Conservation (phyloP, 1,140 invertebrate species). For the honey bee (Apis mellifera) region DNA sequence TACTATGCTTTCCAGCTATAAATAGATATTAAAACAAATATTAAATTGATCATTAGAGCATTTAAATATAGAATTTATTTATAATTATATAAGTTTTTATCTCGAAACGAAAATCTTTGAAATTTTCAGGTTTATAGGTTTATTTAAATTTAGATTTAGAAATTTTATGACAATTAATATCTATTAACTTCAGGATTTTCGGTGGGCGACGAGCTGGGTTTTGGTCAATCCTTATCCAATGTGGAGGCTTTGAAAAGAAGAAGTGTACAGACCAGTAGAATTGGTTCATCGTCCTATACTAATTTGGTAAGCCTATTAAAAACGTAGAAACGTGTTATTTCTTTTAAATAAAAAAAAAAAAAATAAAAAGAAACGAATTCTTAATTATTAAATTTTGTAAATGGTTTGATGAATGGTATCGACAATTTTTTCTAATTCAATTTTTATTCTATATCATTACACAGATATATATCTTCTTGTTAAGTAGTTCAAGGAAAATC, state of each 20-base stretch:
- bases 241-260: slow-evolving; percentile 86
- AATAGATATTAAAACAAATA: no score
- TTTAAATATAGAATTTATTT: no score
- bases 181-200: slow-evolving; percentile 86
- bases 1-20: no score
- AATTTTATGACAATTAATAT: background rate
- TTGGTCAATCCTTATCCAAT: slow-evolving; percentile 89
- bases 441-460: background rate
- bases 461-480: slow-evolving; percentile 2
- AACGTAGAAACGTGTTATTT: background rate
- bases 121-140: no score
- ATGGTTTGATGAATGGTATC: background rate
- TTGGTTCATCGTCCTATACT: slow-evolving; percentile 38
- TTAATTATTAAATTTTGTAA: background rate
- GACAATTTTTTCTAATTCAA: background rate
- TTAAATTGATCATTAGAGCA: no score
- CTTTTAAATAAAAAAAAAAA: no score
- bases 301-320: slow-evolving; percentile 35
- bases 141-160: no score
- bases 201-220: slow-evolving; percentile 91
- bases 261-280: slow-evolving; percentile 81
- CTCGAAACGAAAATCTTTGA: no score
- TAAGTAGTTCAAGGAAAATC: slow-evolving; percentile 64
- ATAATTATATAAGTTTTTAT: no score
- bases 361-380: background rate